phyloP scores from a whole-genome alignment of 2,113 vertebrate species.

The Pteropus alecto region DNA sequence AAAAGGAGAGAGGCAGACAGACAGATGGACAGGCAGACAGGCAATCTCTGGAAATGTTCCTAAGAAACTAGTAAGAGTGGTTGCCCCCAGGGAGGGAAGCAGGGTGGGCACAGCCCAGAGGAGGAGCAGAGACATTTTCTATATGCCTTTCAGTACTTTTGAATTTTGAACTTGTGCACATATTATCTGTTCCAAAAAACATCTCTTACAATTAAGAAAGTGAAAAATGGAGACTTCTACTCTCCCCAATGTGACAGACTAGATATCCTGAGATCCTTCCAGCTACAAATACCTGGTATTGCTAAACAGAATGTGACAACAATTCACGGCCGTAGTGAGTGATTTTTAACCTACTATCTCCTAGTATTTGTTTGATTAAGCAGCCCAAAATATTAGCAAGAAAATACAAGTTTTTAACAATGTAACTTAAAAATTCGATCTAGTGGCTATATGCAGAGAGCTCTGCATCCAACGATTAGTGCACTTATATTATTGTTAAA shows the following conservation, averaged over 20 bases:
- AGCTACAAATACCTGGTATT: neutral
- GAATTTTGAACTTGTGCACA: neutral
- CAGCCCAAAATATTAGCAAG: neutral
- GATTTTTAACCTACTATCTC: neutral
- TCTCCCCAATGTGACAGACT: neutral
- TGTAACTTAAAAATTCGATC: neutral
- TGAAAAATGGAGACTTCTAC: too few relatives aligned
- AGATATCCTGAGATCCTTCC: neutral
- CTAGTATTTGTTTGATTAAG: neutral
- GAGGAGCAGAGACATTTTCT: neutral
- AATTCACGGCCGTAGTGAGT: neutral
- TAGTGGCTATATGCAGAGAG: neutral
- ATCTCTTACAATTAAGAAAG: neutral
- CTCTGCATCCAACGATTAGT: neutral
- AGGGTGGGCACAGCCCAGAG: neutral
- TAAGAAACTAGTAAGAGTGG: neutral
- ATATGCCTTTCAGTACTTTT: neutral
- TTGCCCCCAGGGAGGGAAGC: neutral
- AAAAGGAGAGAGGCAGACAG: neutral
- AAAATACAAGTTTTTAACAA: neutral
- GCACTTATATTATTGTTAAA: neutral
- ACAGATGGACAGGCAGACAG: neutral
- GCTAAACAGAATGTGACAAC: neutral
- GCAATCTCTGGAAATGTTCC: neutral
- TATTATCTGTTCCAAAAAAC: neutral